phyloP scores from a whole-genome alignment of 2,888 invertebrate genomes.

The Tachina fera region DNA sequence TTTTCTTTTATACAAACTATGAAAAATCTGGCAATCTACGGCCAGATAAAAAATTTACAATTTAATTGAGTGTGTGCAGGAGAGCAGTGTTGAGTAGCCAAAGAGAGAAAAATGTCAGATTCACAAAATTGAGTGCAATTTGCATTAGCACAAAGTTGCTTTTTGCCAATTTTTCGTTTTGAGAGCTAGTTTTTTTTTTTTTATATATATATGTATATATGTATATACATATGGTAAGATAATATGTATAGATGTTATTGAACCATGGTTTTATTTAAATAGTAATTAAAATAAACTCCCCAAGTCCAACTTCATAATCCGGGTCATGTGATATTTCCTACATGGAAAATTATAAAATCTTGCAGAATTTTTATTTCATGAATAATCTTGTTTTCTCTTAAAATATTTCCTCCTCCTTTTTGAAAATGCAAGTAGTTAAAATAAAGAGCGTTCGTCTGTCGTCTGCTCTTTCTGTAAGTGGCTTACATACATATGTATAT shows the following conservation, averaged over 20 bases:
- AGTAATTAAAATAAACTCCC: not conserved
- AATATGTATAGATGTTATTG: no score
- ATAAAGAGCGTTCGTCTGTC: not conserved
- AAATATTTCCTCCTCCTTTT: not conserved
- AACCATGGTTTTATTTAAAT: not conserved
- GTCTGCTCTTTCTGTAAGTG: conserved; percentile 5
- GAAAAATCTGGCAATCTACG: conserved; percentile 40
- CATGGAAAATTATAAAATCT: conserved; percentile 9
- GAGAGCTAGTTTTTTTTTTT: no score
- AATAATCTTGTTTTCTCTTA: not conserved
- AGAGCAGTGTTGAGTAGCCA: not conserved
- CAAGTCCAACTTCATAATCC: conserved; percentile 24
- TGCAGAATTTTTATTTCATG: not conserved
- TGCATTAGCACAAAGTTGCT: not conserved
- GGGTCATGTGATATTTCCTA: conserved; percentile 42
- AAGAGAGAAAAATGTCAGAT: conserved; percentile 26
- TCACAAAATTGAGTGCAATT: not conserved
- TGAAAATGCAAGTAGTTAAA: not conserved
- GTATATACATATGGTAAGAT: no score
- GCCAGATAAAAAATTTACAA: not conserved
- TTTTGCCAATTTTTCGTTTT: not conserved
- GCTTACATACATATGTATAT: not conserved
- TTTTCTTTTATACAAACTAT: not conserved
- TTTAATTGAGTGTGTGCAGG: not conserved
- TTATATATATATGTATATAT: no score